A percentile compares a stretch with the other conserved stretches of the same genome.
Conservation (phyloP, 2,797 vertebrate species). For the Danio tinwini region DNA sequence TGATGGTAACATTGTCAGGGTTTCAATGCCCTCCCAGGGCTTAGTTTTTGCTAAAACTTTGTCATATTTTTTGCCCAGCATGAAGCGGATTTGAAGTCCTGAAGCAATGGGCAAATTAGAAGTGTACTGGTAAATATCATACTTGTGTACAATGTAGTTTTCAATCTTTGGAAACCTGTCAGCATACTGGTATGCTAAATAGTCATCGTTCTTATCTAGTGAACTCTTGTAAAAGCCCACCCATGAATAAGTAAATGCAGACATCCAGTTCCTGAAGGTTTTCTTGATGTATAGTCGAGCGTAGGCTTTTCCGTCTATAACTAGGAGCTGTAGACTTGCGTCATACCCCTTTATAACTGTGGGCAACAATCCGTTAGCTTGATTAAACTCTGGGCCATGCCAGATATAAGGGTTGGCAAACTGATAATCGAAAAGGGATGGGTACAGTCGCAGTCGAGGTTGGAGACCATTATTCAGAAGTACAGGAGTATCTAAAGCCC, state of each 20-base stretch:
- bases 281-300: conserved; percentile 27
- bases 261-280: neutral
- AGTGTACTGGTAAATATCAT: neutral
- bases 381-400: conserved; percentile 3
- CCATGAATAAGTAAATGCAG: neutral
- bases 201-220: neutral
- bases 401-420: neutral
- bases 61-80: neutral
- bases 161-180: rapidly evolving
- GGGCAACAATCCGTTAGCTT: neutral
- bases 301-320: neutral
- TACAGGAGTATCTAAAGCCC: neutral
- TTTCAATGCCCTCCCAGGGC: neutral
- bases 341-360: neutral
- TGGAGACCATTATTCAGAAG: neutral
- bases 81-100: conserved; percentile 3
- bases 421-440: neutral
- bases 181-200: neutral
- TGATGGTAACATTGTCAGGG: neutral
- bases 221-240: neutral
- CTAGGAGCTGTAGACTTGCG: neutral
- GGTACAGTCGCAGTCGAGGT: neutral
- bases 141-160: neutral
- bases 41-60: neutral
- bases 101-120: neutral